Conservation (phyloP, 2,113 vertebrate genomes). For the Aramus guarauna region DNA sequence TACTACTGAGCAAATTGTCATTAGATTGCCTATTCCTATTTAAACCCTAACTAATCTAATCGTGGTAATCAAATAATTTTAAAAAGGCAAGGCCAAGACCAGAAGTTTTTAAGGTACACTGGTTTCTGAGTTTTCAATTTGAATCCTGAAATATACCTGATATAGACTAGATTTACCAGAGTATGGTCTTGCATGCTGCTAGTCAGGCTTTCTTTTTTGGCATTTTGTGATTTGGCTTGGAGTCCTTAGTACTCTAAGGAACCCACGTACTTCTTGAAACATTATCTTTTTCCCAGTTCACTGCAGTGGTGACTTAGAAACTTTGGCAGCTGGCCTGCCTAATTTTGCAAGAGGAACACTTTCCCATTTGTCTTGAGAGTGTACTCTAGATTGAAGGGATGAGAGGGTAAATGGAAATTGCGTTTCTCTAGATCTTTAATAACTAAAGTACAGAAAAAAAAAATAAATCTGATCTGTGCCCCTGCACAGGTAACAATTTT, state of each 20-base stretch:
- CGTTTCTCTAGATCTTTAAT: background rate
- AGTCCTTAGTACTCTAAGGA: background rate
- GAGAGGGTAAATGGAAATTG: background rate
- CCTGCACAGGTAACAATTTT: background rate
- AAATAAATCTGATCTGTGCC: background rate
- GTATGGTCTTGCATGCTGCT: background rate
- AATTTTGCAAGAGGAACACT: background rate
- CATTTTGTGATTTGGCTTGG: background rate
- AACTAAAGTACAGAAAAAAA: background rate
- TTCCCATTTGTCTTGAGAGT: background rate
- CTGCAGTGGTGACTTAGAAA: background rate
- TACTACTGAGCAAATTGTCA: background rate
- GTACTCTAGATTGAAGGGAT: background rate
- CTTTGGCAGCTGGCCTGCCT: background rate
- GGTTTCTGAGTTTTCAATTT: background rate
- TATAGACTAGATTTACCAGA: background rate
- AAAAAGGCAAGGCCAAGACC: background rate
- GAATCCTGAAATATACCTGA: background rate
- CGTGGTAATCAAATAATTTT: background rate
- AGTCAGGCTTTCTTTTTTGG: background rate
- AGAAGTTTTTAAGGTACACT: background rate
- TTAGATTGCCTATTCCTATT: background rate
- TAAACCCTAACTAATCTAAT: background rate
- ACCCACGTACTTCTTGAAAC: background rate
- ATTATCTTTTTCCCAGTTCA: background rate